Base-by-base conservation (phyloP, 2,888 invertebrate species). In the Drosophila emarginata region DNA sequence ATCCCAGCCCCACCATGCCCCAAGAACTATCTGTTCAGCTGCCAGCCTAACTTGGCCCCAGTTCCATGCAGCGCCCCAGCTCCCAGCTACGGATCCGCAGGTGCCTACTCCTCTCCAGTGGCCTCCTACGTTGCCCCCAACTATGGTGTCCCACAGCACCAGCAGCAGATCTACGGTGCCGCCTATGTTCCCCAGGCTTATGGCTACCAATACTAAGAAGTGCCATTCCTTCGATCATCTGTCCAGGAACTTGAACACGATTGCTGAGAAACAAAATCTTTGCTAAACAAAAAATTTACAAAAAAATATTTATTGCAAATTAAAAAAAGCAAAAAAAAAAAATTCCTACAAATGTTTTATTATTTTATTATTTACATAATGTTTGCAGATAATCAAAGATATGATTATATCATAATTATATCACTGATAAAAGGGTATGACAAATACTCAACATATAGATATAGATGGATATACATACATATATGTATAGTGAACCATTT, bases 11-110 rank as follows among this genome's bases (percentile, higher is more conserved):
- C 81, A 14, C 89, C 89, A 5, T 90, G 90, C 78, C 90, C 90
- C 53, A 89, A 84, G 76, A 90, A 88, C 78, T 83, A 89, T 37
- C 67, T 89, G 64, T 81, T 90, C 77, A 88, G 89, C 71, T 90
- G 90, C 67, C 86, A 89, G 72, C 89, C 90, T 61, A 85, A 78
- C 57, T 59, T 90, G 50, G 81, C 87, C 6, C 84, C 89, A 67
- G 89, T 90, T 12, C 86, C 90, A 9, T 90, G 90, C 77, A 71
- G 78, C 36, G 67, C 79, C 40, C 73, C 81, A 32, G 61, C 87
- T 11, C 59, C 74, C 9, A 64, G 76, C 76, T 88, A 88, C 40
- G 85, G 85, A 61, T 80, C 89, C 54, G 74, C 84, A 39, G 90
- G 89, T 18, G 89, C 89, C 32, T 90, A 89, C 71, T 89, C 89